A percentile compares a stretch with the other conserved stretches of the same genome.
phyloP scores from a whole-genome alignment of 2,797 vertebrate species.

The Gambusia yucatana region DNA sequence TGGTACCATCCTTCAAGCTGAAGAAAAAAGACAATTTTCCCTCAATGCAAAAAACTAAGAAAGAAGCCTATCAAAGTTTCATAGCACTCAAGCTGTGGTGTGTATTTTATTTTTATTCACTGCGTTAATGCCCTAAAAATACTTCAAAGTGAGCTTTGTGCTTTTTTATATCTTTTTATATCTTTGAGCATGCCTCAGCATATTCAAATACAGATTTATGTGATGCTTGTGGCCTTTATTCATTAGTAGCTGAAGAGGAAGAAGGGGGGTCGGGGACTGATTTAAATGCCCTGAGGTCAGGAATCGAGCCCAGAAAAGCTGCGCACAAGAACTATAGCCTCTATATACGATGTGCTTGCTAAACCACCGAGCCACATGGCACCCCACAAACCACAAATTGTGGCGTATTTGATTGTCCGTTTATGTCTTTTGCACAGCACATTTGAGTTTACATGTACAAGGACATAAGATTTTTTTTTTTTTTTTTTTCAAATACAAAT shows the following conservation, averaged over 20 bases:
- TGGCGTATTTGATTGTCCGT: not conserved
- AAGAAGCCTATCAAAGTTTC: constrained; percentile 37
- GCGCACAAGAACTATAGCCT: not conserved
- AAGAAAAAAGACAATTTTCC: constrained; percentile 7
- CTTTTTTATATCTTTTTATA: constrained; percentile 20
- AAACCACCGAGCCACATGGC: not conserved
- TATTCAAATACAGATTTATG: constrained; percentile 12
- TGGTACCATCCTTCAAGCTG: constrained; percentile 16
- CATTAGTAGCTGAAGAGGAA: not conserved
- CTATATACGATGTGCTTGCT: not conserved
- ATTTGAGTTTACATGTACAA: not conserved
- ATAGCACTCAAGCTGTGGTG: constrained; percentile 28
- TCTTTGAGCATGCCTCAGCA: constrained; percentile 8
- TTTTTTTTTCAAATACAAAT: not conserved
- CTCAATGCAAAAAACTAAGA: constrained; percentile 10
- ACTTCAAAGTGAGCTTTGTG: constrained; percentile 40
- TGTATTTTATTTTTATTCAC: constrained; percentile 51
- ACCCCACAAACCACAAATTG: not conserved
- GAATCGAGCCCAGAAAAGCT: not conserved
- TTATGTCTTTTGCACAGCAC: not conserved
- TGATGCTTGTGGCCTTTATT: not conserved
- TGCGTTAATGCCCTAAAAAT: constrained; percentile 44
- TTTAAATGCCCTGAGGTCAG: not conserved
- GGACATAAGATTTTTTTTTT: not conserved
- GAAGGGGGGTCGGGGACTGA: not conserved